Evolutionary conservation across 2,888 invertebrate species (phyloP).

Genomic region (Stenolophus ochropezus): DNA sequence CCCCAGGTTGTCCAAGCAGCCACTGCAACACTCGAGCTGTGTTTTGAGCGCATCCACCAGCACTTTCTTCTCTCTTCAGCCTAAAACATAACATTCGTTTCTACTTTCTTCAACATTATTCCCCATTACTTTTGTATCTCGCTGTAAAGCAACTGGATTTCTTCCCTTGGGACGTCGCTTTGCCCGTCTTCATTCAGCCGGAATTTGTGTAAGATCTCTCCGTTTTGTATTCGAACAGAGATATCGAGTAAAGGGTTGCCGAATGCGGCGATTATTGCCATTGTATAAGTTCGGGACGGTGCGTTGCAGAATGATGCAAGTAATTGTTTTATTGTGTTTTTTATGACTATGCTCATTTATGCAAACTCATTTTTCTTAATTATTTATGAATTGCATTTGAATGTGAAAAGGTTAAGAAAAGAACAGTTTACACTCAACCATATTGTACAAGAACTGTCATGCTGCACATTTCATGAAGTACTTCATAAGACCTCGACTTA

Average conservation of each 20-base stretch:
- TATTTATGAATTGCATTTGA: background rate
- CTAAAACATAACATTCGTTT: slow-evolving; percentile 62
- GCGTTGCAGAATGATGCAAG: background rate
- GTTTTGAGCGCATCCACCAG: slow-evolving; percentile 75
- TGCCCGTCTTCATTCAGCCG: slow-evolving; percentile 70
- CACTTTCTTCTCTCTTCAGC: slow-evolving; percentile 55
- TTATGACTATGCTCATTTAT: background rate
- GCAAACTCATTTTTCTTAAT: background rate
- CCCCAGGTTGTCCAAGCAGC: slow-evolving; percentile 66
- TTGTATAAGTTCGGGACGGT: background rate
- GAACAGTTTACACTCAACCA: background rate
- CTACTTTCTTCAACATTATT: background rate
- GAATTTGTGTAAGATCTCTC: slow-evolving; percentile 69
- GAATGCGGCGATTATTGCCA: slow-evolving; percentile 69
- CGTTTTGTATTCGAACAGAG: slow-evolving; percentile 67
- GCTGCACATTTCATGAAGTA: too few relatives aligned
- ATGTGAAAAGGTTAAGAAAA: background rate
- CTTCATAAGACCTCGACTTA: too few relatives aligned
- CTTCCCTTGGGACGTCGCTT: slow-evolving; percentile 68
- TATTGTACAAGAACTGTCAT: too few relatives aligned
- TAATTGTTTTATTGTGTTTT: background rate
- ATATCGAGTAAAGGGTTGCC: slow-evolving; percentile 73
- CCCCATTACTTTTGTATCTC: slow-evolving; percentile 66
- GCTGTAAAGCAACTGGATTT: slow-evolving; percentile 67
- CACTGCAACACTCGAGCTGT: slow-evolving; percentile 73